A percentile compares a stretch with the other conserved stretches of the same genome.
phyloP scores from a whole-genome alignment of 2,797 vertebrate genomes.

The Gobionotothen gibberifrons region DNA sequence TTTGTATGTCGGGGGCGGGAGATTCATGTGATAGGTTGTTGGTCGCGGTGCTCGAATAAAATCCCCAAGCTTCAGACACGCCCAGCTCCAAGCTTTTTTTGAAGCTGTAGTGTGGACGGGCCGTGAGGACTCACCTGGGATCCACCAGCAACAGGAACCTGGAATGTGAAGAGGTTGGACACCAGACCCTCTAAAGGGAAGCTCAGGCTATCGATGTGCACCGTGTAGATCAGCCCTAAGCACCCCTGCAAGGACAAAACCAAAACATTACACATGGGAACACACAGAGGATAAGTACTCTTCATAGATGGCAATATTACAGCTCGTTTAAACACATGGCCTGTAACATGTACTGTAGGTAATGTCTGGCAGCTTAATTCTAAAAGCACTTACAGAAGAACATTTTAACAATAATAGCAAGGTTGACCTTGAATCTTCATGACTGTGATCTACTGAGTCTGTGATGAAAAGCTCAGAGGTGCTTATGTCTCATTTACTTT shows the following conservation, averaged over 20 bases:
- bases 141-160: slow-evolving; percentile 93
- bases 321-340: not conserved
- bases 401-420: slow-evolving; percentile 7
- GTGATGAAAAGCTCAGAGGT: slow-evolving; percentile 31
- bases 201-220: slow-evolving; percentile 92
- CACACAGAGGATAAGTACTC: not conserved
- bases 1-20: too few relatives aligned
- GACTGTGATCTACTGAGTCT: slow-evolving; percentile 25
- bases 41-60: too few relatives aligned
- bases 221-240: slow-evolving; percentile 96
- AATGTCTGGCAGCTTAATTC: not conserved
- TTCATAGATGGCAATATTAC: not conserved
- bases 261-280: slow-evolving; percentile 8
- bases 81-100: too few relatives aligned
- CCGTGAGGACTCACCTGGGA: slow-evolving; percentile 91
- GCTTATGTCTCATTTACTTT: slow-evolving; percentile 33
- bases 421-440: slow-evolving; percentile 14
- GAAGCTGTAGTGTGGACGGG: too few relatives aligned
- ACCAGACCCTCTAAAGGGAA: slow-evolving; percentile 93
- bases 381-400: not conserved
- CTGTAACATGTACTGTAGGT: not conserved
- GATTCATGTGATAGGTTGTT: too few relatives aligned
- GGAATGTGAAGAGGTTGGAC: slow-evolving; percentile 94
- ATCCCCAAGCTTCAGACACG: too few relatives aligned
- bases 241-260: slow-evolving; percentile 88